Evolutionary conservation across 1,140 invertebrate species (phyloP).

Genomic region (Pseudachorutes palmiensis): DNA sequence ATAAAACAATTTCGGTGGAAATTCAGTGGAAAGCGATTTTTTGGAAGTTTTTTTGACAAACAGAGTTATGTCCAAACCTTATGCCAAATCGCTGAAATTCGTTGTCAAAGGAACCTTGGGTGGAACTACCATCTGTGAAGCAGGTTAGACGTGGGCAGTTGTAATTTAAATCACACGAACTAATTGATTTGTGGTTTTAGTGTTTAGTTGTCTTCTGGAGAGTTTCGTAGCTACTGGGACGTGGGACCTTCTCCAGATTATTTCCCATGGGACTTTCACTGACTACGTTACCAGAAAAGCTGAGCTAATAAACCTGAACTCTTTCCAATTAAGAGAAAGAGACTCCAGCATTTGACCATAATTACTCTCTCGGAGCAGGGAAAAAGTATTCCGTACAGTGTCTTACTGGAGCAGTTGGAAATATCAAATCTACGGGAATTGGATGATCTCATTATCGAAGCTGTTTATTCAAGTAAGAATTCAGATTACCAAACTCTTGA

Average conservation of each 20-base stretch:
- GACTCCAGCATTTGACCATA: conserved; percentile 88
- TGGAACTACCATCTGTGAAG: no score
- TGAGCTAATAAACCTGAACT: conserved; percentile 66
- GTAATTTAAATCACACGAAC: no score
- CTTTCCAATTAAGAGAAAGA: conserved; percentile 70
- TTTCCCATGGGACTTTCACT: conserved; percentile 89
- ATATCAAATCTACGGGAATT: conserved; percentile 86
- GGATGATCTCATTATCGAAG: conserved; percentile 96
- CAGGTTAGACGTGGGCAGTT: no score
- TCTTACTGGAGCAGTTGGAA: conserved; percentile 75
- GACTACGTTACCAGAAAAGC: conserved; percentile 59
- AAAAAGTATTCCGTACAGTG: conserved; percentile 75
- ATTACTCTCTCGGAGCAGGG: conserved; percentile 58
- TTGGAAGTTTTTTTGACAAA: no score
- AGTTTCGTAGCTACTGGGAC: conserved; percentile 61
- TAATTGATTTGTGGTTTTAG: no score
- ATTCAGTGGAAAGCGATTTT: no score
- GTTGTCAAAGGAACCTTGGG: no score
- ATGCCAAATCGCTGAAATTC: no score
- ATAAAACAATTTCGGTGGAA: no score
- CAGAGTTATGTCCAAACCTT: no score
- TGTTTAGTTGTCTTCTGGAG: no score
- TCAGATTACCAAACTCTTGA: background rate
- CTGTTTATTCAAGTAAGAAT: conserved; percentile 73
- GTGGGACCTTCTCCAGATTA: conserved; percentile 80